Base-by-base conservation (phyloP, 2,797 vertebrate species). In the Urosaurus nigricauda region DNA sequence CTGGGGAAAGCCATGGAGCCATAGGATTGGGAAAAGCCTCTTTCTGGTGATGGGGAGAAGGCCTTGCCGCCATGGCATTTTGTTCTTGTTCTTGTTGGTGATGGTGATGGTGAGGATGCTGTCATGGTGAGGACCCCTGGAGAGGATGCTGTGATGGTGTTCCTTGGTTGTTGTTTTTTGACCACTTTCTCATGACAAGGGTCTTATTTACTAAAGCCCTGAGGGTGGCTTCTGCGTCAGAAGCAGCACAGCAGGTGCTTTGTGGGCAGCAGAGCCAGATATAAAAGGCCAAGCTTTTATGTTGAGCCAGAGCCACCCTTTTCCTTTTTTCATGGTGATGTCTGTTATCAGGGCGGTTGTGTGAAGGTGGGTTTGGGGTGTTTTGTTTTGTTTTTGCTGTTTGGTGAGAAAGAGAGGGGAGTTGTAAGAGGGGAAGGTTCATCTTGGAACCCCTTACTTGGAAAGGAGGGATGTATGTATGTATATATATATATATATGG, bases 311-410 rank as follows among this genome's bases (percentile, higher is more conserved):
- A 81, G 35, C 37, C n/a, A 0, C 12, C 70, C 40, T 51, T 65
- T 24, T 56, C 9, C 4, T 87, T 35, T 89, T 78, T 92, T 92
- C 86, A 87, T 93, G 91, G 90, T 90, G 86, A 63, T 11, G 29
- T 79, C 74, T 90, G 86, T 56, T 11, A 26, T 79, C 74, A 43
- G 43, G 43, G 43, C 43, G 13, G 8, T 37, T 68, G 2, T 1
- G 71, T 0, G 5, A 1, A 1, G 78, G 40, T 24, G 56, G 3
- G 3, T 43, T 43, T 43, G n/a, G n/a, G n/a, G n/a, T 43, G 43
- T 5, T 43, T 43, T 3, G 43, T 43, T 43, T 43, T 43, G 43
- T 86, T 87, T 90, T 84, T 47, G 37, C 60, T 0, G 5, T 8
- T 24, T 2, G 35, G 19, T 70, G 43, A n/a, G 4, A 11, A 63